phyloP scores from a whole-genome alignment of 2,113 vertebrate genomes.

The Hassar affinis region DNA sequence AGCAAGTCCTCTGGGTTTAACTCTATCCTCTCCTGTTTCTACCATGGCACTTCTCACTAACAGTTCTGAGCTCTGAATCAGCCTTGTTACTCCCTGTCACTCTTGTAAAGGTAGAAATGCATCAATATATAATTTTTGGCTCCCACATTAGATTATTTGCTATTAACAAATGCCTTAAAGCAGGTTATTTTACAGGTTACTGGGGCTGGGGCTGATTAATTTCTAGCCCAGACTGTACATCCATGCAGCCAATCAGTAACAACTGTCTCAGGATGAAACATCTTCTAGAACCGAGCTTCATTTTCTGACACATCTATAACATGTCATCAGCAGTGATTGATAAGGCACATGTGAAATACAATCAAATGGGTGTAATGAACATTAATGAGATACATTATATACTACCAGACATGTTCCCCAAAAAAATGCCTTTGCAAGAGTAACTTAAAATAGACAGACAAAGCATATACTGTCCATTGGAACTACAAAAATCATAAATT shows the following conservation, averaged over 20 bases:
- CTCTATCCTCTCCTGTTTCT: neutral
- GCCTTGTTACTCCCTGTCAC: neutral
- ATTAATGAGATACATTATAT: too few species aligned
- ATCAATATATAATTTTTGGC: neutral
- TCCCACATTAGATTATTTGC: neutral
- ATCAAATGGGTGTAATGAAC: too few species aligned
- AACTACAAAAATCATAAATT: too few species aligned
- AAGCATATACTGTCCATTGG: too few species aligned
- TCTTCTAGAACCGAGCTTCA: neutral
- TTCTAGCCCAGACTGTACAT: neutral
- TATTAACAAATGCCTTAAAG: neutral
- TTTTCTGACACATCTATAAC: neutral
- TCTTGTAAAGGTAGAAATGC: too few species aligned
- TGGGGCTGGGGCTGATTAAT: neutral
- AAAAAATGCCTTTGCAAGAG: too few species aligned
- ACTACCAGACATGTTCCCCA: too few species aligned
- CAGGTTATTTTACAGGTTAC: neutral
- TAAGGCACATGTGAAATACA: too few species aligned
- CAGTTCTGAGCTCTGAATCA: neutral
- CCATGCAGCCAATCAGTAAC: neutral
- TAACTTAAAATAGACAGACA: too few species aligned
- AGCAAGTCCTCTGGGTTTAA: neutral
- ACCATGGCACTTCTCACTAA: neutral
- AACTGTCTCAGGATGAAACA: neutral
- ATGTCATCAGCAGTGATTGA: too few species aligned